Conservation (phyloP, 2,113 vertebrate genomes). For the Columbina picui region DNA sequence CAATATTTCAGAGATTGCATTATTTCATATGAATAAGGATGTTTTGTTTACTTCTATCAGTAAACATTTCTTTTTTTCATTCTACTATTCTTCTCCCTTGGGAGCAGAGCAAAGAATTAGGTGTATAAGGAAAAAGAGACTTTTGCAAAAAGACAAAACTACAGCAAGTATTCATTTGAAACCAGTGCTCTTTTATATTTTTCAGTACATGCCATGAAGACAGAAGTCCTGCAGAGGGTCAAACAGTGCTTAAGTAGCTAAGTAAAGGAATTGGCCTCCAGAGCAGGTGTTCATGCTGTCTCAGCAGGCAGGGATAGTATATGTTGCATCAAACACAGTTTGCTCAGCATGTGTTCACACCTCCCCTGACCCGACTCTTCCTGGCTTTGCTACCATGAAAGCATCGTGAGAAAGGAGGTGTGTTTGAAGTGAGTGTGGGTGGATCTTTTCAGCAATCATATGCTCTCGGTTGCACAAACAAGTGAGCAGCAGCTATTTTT, state of each 20-base stretch:
- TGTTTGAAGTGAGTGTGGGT: not conserved
- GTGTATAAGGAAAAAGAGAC: conserved; percentile 8
- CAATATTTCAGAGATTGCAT: conserved; percentile 20
- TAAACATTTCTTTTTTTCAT: conserved; percentile 67
- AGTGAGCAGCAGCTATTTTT: conserved; percentile 2
- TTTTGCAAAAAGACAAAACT: conserved; percentile 39
- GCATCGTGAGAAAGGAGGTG: not conserved
- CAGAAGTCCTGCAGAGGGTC: conserved; percentile 48
- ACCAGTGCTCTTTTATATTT: not conserved
- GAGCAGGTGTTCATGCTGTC: conserved; percentile 43
- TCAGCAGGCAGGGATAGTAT: conserved; percentile 48
- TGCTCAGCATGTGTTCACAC: conserved; percentile 31
- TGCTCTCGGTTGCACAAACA: not conserved
- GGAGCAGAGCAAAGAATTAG: conserved; percentile 37
- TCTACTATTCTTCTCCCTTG: conserved; percentile 41
- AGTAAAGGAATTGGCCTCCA: conserved; percentile 48
- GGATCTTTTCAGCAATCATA: not conserved
- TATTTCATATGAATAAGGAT: conserved; percentile 66
- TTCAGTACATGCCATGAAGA: not conserved
- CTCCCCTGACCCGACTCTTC: conserved; percentile 7
- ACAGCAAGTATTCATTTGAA: not conserved
- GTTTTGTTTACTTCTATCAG: conserved; percentile 66
- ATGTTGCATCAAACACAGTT: conserved; percentile 40
- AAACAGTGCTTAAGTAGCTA: conserved; percentile 30
- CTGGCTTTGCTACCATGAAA: conserved; percentile 33